phyloP scores from a whole-genome alignment of 2,113 vertebrate species.

The Numenius arquata region DNA sequence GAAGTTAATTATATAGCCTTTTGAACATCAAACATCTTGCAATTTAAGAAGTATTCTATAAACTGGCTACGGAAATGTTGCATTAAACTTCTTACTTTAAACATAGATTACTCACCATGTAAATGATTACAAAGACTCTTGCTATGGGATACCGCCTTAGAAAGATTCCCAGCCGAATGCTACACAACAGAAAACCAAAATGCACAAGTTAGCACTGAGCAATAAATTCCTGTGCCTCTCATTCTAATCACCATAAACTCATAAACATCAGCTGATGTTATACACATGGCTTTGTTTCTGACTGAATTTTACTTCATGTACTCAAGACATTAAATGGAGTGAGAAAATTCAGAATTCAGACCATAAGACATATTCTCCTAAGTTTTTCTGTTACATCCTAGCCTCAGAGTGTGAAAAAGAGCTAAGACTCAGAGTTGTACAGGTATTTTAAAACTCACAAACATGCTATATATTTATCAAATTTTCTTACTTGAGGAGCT shows the following conservation, averaged over 20 bases:
- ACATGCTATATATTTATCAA: background rate
- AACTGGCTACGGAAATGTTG: background rate
- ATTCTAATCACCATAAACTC: background rate
- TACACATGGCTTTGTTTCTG: background rate
- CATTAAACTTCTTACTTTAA: background rate
- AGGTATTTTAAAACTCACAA: background rate
- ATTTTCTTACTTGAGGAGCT: background rate
- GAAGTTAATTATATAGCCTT: background rate
- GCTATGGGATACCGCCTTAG: slow-evolving; percentile 93
- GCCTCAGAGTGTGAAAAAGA: background rate
- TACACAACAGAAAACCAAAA: slow-evolving; percentile 51
- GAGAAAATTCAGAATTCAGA: background rate
- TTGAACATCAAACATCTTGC: background rate
- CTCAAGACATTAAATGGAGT: background rate
- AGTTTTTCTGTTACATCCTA: background rate
- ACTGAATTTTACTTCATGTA: background rate
- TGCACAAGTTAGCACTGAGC: background rate
- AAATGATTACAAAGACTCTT: slow-evolving; percentile 93
- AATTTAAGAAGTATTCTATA: background rate
- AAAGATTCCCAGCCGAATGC: slow-evolving; percentile 96
- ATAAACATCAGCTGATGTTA: background rate
- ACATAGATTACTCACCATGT: slow-evolving; percentile 86
- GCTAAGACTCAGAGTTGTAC: background rate
- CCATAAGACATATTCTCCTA: background rate
- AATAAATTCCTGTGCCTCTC: background rate